phyloP scores from a whole-genome alignment of 2,888 invertebrate genomes.

The Gastracanthus pulcherrimus region DNA sequence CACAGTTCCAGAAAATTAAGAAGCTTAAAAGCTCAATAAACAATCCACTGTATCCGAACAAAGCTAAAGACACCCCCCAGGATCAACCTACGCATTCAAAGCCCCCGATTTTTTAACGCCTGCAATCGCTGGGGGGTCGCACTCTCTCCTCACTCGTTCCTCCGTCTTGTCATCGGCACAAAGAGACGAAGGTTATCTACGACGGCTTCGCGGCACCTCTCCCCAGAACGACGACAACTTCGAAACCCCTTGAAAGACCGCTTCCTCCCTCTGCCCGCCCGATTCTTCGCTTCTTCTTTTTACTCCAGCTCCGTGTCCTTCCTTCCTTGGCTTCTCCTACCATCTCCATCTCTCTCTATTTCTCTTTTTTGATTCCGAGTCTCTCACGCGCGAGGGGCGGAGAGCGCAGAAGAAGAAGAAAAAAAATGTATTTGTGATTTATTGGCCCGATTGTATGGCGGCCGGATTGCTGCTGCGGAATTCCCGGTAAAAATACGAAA shows the following conservation, averaged over 20 bases:
- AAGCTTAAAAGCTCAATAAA: too few relatives aligned
- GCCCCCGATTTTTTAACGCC: not conserved
- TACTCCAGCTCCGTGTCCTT: not conserved
- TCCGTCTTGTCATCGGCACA: slow-evolving; percentile 72
- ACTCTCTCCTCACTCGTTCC: too few relatives aligned
- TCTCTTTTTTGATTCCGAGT: too few relatives aligned
- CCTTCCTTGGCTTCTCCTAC: slow-evolving; percentile 11
- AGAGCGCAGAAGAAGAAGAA: not conserved
- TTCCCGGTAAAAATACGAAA: slow-evolving; percentile 55
- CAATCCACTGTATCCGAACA: too few relatives aligned
- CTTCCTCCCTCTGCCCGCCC: not conserved
- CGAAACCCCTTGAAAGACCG: too few relatives aligned
- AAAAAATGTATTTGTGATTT: slow-evolving; percentile 57
- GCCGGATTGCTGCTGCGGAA: slow-evolving; percentile 29
- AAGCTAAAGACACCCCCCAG: too few relatives aligned
- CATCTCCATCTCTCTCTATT: too few relatives aligned
- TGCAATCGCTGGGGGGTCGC: too few relatives aligned
- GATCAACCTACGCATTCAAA: too few relatives aligned
- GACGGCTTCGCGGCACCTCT: slow-evolving; percentile 62
- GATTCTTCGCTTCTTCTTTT: slow-evolving; percentile 25
- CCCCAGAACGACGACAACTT: too few relatives aligned
- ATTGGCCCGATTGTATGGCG: slow-evolving; percentile 49
- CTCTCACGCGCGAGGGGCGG: not conserved
- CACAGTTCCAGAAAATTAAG: too few relatives aligned
- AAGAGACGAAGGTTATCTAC: slow-evolving; percentile 73